Percentiles rank a stretch among this genome's conserved stretches.
These are phyloP conservation scores for Piaya cayana DNA, from an alignment of 2,113 vertebrate genomes.

Conservation along the genomic window DNA sequence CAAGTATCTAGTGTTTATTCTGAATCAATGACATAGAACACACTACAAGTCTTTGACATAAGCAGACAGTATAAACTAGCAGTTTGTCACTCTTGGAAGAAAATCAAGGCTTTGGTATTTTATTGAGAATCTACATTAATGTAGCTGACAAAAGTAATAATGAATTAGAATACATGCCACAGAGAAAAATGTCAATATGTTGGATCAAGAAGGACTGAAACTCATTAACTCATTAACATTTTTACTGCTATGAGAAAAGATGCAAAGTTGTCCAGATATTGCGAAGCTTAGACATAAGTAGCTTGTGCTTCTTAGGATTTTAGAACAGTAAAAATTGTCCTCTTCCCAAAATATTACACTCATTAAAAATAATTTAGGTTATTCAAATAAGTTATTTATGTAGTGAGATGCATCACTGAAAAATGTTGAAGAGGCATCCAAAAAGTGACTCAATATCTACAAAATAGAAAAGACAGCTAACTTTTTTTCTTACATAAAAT, in stretches of 20 bases:
- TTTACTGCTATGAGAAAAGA: neutral
- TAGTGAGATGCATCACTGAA: neutral
- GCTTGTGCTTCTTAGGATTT: neutral
- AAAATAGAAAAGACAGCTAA: neutral
- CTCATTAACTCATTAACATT: neutral
- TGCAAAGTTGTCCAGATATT: neutral
- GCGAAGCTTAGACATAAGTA: neutral
- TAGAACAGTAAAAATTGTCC: neutral
- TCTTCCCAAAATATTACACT: neutral
- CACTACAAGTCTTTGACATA: neutral
- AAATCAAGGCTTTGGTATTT: neutral
- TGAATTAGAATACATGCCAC: neutral
- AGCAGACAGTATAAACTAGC: neutral
- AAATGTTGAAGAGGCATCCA: constrained; percentile 7
- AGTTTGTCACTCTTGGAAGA: neutral
- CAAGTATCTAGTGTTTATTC: neutral
- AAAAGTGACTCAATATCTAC: neutral
- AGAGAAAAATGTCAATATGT: neutral
- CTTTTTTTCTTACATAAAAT: neutral
- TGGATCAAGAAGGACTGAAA: neutral
- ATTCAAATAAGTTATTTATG: constrained; percentile 1
- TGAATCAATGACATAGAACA: neutral
- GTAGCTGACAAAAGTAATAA: neutral
- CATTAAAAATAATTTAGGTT: neutral
- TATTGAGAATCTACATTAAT: neutral